phyloP scores from a whole-genome alignment of 92 coral and sea anemone species.

The Epizoanthus illoricatus region DNA sequence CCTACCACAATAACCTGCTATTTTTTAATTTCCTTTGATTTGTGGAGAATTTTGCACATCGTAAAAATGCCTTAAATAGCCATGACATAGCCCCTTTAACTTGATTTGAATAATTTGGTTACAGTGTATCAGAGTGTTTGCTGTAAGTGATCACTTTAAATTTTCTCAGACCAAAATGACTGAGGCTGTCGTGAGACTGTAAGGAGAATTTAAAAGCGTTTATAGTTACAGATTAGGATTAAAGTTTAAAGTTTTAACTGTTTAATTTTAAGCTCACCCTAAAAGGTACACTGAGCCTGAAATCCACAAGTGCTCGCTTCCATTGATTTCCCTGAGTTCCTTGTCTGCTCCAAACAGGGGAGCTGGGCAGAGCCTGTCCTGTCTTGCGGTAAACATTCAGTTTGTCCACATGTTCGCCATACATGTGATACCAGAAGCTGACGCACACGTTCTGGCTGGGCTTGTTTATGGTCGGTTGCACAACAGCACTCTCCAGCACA shows the following conservation, averaged over 20 bases:
- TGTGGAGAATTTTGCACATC: too few relatives aligned
- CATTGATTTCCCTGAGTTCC: slow-evolving; percentile 90
- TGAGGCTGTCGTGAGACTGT: not conserved
- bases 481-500: slow-evolving; percentile 60
- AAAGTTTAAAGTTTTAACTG: not conserved
- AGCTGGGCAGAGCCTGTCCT: slow-evolving; percentile 60
- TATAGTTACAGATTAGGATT: not conserved
- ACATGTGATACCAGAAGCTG: slow-evolving; percentile 96
- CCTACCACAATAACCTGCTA: too few relatives aligned
- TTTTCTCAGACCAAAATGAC: not conserved
- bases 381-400: slow-evolving; percentile 66
- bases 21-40: too few relatives aligned
- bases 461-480: slow-evolving; percentile 64
- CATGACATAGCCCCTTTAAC: too few relatives aligned
- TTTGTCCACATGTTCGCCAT: slow-evolving; percentile 89
- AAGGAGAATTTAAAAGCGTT: too few relatives aligned
- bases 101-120: too few relatives aligned
- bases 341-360: slow-evolving; percentile 77
- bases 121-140: too few relatives aligned
- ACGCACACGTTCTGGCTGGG: slow-evolving; percentile 71
- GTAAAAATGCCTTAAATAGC: too few relatives aligned
- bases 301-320: slow-evolving; percentile 77
- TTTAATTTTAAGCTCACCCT: slow-evolving; percentile 48
- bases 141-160: too few relatives aligned
- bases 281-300: slow-evolving; percentile 57